These are phyloP conservation scores for Listronotus oregonensis DNA, from an alignment of 1,140 invertebrate species.

Conservation along the genomic window DNA sequence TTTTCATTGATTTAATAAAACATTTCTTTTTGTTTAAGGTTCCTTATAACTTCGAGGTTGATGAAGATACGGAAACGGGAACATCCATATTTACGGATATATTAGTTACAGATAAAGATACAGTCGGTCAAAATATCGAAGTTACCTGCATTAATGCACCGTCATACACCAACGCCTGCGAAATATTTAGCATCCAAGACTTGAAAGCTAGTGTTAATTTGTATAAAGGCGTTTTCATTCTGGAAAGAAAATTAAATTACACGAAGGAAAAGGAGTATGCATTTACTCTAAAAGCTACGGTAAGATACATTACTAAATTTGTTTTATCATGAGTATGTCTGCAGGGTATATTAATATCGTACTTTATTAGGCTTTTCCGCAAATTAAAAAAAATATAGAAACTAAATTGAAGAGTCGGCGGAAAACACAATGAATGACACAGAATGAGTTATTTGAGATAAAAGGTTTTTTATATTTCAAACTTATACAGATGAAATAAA, in stretches of 20 bases:
- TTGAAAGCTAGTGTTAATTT: constrained; percentile 42
- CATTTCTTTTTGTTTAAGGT: constrained; percentile 58
- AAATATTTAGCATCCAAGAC: constrained; percentile 47
- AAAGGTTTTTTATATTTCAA: no score
- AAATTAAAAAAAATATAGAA: no score
- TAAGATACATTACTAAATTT: constrained; percentile 26
- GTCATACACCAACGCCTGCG: constrained; percentile 47
- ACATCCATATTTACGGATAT: constrained; percentile 76
- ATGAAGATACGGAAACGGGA: constrained; percentile 76
- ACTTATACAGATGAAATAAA: no score
- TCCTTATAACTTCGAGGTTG: constrained; percentile 78
- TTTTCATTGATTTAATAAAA: constrained; percentile 2
- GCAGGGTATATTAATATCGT: no score
- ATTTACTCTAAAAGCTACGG: constrained; percentile 50
- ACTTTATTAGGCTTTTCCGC: no score
- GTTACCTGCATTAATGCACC: constrained; percentile 67
- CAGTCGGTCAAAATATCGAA: constrained; percentile 78
- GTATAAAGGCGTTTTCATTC: constrained; percentile 46
- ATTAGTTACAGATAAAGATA: constrained; percentile 76
- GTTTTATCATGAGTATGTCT: no score
- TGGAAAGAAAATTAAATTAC: constrained; percentile 49
- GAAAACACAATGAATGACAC: no score
- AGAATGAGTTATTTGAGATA: no score
- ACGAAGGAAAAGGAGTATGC: constrained; percentile 38
- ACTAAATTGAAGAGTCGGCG: no score